Base-by-base conservation (phyloP, 2,888 invertebrate species). In the Choristoneura rosaceana region DNA sequence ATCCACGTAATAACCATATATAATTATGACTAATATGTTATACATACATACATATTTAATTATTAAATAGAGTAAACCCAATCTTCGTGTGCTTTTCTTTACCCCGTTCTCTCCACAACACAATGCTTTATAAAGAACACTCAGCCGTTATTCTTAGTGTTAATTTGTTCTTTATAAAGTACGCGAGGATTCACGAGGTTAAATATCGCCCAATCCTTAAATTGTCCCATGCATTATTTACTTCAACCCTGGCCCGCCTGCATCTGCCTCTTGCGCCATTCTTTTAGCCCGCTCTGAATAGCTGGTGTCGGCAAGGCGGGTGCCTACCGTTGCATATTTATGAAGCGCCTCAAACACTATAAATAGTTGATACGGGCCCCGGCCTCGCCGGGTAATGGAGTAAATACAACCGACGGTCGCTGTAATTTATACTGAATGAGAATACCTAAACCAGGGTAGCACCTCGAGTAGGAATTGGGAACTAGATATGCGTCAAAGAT, bases 241-340 rank as follows among this genome's bases (percentile, higher is more conserved):
- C 4, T 12, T 43, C 10, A 47, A 3, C 15, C 15, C 2, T 10
- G 2, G 34, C 0, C 62, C 84, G 84, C 80, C 12, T 47, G 68
- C 66, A 58, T 82, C 79, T 73, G 33, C 74, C 25, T 33, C 78
- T 80, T 74, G 68, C 58, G 63, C 60, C 84, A 78, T 75, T 75
- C 77, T 76, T 81, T 84, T 79, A 81, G 78, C 77, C 75, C 77
- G 78, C 76, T 84, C 89, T 94, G 93, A 94, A 94, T 93, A 89
- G 93, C 92, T 92, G 89, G 93, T 94, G 94, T 93, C 92, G 92
- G 91, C 88, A 92, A 93, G 93, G 93, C 92, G 93, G 90, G 91
- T 91, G 93, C 93, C 93, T 94, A 93, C 92, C 87, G 85, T 88
- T 94, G 94, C 94, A 94, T 94, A 94, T 94, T 94, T 94, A 94